Evolutionary conservation across 2,113 vertebrate genomes (phyloP).

Genomic region (Pycnonotus jocosus): DNA sequence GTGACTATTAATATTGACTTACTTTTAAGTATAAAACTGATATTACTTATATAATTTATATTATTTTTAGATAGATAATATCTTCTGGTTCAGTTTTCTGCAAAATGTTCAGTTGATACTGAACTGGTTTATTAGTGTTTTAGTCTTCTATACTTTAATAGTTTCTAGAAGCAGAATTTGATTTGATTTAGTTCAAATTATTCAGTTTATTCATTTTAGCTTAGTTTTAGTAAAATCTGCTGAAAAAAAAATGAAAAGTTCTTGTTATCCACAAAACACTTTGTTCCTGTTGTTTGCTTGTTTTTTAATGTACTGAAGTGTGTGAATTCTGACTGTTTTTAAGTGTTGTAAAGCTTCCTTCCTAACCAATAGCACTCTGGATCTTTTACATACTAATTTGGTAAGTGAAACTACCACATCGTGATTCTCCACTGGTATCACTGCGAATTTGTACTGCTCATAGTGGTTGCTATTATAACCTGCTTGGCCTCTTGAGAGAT

Average conservation of each 20-base stretch:
- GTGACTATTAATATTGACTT: background rate
- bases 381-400: background rate
- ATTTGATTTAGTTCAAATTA: background rate
- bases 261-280: background rate
- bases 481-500: slow-evolving; percentile 1
- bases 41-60: background rate
- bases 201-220: background rate
- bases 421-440: background rate
- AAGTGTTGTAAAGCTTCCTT: background rate
- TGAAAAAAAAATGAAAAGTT: background rate
- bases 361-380: background rate
- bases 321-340: background rate
- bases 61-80: background rate
- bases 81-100: background rate
- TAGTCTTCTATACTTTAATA: background rate
- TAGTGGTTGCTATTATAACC: background rate
- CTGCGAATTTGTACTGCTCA: background rate
- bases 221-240: background rate
- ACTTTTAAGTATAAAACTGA: background rate
- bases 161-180: background rate
- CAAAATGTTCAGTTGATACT: background rate
- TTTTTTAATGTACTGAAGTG: background rate
- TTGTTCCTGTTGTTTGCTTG: background rate
- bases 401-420: background rate
- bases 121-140: background rate